These are phyloP conservation scores for Ormyrus thymus DNA, from an alignment of 2,888 invertebrate genomes.

Conservation along the genomic window DNA sequence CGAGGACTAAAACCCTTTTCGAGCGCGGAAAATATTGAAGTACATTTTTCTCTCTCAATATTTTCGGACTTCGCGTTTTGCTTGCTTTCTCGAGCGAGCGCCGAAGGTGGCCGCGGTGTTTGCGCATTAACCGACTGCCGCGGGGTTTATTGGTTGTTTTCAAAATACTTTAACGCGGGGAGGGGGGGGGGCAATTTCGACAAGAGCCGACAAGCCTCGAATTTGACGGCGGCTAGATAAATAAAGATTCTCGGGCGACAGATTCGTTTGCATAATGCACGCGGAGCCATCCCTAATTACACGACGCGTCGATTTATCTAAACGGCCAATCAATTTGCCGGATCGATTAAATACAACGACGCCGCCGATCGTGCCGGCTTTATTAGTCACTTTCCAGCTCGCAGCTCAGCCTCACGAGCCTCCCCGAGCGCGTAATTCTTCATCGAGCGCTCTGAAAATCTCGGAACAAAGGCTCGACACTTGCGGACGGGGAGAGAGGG, in stretches of 20 bases:
- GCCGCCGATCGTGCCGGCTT: neutral
- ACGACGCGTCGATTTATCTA: neutral
- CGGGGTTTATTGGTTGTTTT: no score
- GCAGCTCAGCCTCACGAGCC: neutral
- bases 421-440: neutral
- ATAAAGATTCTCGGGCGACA: neutral
- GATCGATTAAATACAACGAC: slow-evolving; percentile 4
- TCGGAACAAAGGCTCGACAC: slow-evolving; percentile 9
- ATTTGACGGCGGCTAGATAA: no score
- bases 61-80: no score
- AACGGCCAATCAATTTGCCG: slow-evolving; percentile 1
- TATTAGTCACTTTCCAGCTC: slow-evolving; percentile 11
- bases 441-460: neutral
- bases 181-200: no score
- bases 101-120: no score
- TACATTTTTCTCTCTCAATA: no score
- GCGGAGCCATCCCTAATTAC: slow-evolving; percentile 17
- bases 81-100: no score
- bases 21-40: no score
- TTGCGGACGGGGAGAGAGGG: neutral
- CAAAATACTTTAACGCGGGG: no score
- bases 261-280: neutral
- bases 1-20: no score
- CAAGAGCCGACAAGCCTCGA: no score
- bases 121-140: no score